Conservation (phyloP, 2,888 invertebrate species). For the Aelia acuminata region DNA sequence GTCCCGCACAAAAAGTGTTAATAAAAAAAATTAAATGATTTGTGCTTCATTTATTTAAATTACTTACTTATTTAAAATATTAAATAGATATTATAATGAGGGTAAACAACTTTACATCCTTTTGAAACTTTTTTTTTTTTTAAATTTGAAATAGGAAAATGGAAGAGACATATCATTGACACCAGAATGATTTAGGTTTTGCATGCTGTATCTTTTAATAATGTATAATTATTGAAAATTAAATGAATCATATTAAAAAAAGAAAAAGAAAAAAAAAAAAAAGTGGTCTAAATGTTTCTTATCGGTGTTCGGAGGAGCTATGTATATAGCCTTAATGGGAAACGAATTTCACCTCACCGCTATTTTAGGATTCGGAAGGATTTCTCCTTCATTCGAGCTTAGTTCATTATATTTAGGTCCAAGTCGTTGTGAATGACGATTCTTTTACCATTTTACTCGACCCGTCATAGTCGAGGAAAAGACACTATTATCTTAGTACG, state of each 20-base stretch:
- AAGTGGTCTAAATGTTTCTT: constrained; percentile 20
- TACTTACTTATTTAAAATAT: not conserved
- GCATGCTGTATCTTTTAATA: constrained; percentile 35
- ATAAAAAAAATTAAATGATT: too few relatives aligned
- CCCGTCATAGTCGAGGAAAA: constrained; percentile 51
- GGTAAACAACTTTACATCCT: not conserved
- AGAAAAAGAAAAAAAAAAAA: not conserved
- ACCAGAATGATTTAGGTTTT: constrained; percentile 34
- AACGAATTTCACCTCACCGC: constrained; percentile 33
- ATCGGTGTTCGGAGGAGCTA: constrained; percentile 33
- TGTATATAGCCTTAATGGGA: constrained; percentile 40
- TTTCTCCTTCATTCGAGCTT: constrained; percentile 48
- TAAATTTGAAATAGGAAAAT: not conserved
- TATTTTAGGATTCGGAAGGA: constrained; percentile 33
- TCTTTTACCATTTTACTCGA: constrained; percentile 45
- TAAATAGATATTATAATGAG: not conserved
- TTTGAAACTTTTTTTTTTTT: not conserved
- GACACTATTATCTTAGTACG: constrained; percentile 55
- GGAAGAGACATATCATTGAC: constrained; percentile 45
- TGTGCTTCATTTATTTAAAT: too few relatives aligned
- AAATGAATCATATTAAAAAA: not conserved
- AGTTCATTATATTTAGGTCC: constrained; percentile 51
- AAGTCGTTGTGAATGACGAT: not conserved
- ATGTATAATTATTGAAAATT: not conserved
- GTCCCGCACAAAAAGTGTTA: too few relatives aligned